Conservation (phyloP, 1,140 invertebrate genomes). For the Drosophila cardini region DNA sequence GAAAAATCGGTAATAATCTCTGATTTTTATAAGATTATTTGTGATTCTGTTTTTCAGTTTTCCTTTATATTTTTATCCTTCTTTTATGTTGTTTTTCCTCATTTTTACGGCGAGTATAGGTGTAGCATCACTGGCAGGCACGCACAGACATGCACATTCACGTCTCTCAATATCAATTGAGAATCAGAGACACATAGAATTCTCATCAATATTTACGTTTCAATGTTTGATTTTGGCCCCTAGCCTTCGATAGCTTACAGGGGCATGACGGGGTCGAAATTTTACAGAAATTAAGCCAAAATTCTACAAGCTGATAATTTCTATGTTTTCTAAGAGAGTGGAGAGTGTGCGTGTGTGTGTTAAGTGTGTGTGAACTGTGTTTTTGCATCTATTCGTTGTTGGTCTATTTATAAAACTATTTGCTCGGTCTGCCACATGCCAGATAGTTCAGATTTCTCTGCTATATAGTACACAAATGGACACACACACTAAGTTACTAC, state of each 20-base stretch:
- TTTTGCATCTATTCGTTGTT: slow-evolving; percentile 56
- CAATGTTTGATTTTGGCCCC: not conserved
- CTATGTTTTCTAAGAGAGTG: slow-evolving; percentile 13
- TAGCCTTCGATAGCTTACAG: not conserved
- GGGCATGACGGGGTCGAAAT: slow-evolving; percentile 33
- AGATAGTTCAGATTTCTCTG: slow-evolving; percentile 39
- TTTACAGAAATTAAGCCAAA: slow-evolving; percentile 25
- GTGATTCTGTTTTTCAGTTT: too few species aligned
- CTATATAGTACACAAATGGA: slow-evolving; percentile 26
- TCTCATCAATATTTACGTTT: slow-evolving; percentile 53
- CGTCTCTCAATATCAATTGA: slow-evolving; percentile 12
- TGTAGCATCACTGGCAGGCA: not conserved
- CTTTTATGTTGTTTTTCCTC: too few species aligned
- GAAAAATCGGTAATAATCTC: too few species aligned
- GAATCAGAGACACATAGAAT: slow-evolving; percentile 27
- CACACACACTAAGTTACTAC: slow-evolving; percentile 7
- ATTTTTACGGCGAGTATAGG: too few species aligned
- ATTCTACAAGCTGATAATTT: slow-evolving; percentile 20
- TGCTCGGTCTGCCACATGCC: slow-evolving; percentile 38
- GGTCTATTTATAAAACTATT: slow-evolving; percentile 78
- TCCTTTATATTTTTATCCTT: too few species aligned
- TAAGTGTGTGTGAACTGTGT: slow-evolving; percentile 26
- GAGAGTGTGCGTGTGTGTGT: slow-evolving; percentile 16
- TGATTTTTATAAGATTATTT: too few species aligned
- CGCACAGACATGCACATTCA: slow-evolving; percentile 9